phyloP scores from a whole-genome alignment of 2,888 invertebrate genomes.

The Lomographa bimaculata region DNA sequence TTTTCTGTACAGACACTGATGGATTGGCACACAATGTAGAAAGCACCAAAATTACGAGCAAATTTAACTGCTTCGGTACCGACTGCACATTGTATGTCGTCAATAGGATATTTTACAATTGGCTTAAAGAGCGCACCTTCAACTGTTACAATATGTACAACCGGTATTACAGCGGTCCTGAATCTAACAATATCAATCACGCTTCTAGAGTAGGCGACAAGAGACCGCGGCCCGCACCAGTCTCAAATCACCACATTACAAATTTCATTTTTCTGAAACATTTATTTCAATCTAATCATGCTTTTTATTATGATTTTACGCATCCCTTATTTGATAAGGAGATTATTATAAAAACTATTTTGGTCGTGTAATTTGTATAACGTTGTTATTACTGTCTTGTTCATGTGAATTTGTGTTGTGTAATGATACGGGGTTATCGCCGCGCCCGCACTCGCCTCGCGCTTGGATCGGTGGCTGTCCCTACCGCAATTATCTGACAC shows the following conservation, averaged over 20 bases:
- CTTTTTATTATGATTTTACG: conserved; percentile 67
- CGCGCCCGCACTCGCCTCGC: conserved; percentile 79
- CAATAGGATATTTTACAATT: conserved; percentile 24
- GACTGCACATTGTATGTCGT: conserved; percentile 42
- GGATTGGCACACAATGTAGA: conserved; percentile 62
- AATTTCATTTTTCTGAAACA: conserved; percentile 41
- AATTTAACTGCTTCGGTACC: conserved; percentile 49
- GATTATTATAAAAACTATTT: conserved; percentile 76
- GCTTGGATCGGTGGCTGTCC: conserved; percentile 71
- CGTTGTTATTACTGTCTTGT: conserved; percentile 75
- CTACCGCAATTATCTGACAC: conserved; percentile 64
- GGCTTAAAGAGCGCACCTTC: conserved; percentile 30
- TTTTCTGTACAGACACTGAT: conserved; percentile 53
- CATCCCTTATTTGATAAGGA: conserved; percentile 54
- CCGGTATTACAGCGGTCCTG: conserved; percentile 24
- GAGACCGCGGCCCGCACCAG: conserved; percentile 67
- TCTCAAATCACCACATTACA: conserved; percentile 50
- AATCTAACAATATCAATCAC: conserved; percentile 29
- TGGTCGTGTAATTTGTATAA: conserved; percentile 77
- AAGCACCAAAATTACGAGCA: conserved; percentile 52
- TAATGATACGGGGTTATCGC: conserved; percentile 65
- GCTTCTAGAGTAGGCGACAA: conserved; percentile 34
- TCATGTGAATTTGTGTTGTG: conserved; percentile 83
- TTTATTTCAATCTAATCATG: conserved; percentile 63
- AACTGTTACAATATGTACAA: conserved; percentile 10